Base-by-base conservation (phyloP, 2,113 vertebrate genomes). In the Sylvietta virens region DNA sequence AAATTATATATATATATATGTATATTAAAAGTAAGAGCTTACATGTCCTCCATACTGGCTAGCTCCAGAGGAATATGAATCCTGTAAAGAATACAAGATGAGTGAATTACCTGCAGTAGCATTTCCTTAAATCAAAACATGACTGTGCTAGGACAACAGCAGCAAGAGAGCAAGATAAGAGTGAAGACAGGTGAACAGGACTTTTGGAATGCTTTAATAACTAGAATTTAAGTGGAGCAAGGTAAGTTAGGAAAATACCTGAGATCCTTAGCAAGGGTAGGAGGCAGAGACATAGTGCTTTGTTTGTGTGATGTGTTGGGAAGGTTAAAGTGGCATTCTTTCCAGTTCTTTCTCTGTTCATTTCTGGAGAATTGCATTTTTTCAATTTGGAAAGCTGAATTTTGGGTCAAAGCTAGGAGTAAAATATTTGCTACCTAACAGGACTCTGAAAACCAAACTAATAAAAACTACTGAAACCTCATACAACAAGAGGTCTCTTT, bases 51-150 rank as follows among this genome's bases (percentile, higher is more conserved):
- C 91, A 48, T 95, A 92, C 37, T 96, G 96, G 44, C 72, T 94
- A 70, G 67, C 20, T 94, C 91, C 96, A 71, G 95, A 92, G 35
- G 94, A 94, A 84, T 96, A 90, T 4, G 95, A 92, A 64, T n/a
- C 83, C 96, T 97, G 83, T 66, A 92, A 94, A 81, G 31, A 88
- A 67, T 16, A 92, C 2, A 22, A 81, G 81, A 39, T 10, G 60
- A 58, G 10, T 74, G 15, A 93, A 67, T 64, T 44, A 60, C 5
- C 7, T 81, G 33, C 39, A 66, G 40, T n/a, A 69, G 44, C 26
- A 79, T 61, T 88, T 81, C 44, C 28, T 81, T 74, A 48, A 81
- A 85, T 64, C 40, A 56, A 81, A 74, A 47, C 33, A 60, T 14
- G 21, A 54, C 47, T 82, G 7, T 92, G 9, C 23, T 57, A 90